Evolutionary conservation across 64 coral and sea anemone genomes (phyloP).

Genomic region (Cladopsammia gracilis): DNA sequence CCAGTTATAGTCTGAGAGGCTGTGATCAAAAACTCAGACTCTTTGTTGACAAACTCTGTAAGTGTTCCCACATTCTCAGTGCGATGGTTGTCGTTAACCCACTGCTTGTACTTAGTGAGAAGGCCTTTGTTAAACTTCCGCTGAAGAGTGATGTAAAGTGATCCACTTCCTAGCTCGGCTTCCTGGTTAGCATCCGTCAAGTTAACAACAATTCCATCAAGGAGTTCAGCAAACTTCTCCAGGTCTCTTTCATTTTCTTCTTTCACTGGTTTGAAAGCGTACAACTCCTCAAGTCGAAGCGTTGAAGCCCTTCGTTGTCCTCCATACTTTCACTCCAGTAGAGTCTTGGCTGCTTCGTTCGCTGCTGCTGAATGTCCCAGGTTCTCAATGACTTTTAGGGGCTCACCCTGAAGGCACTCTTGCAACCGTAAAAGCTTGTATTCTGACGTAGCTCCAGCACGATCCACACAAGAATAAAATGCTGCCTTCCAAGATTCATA

Average conservation of each 20-base stretch:
- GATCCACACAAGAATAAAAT: no score
- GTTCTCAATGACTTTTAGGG: constrained; percentile 55
- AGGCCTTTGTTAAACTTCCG: constrained; percentile 52
- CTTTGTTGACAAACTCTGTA: constrained; percentile 53
- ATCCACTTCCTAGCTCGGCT: constrained; percentile 60
- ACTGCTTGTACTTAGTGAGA: constrained; percentile 47
- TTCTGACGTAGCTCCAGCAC: no score
- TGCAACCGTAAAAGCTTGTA: no score
- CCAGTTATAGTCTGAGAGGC: constrained; percentile 48
- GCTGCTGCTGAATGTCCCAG: constrained; percentile 45
- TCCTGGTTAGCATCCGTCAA: constrained; percentile 58
- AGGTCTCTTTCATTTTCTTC: constrained; percentile 64
- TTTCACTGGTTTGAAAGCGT: constrained; percentile 54
- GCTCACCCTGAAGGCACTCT: constrained; percentile 46
- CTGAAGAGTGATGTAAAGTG: constrained; percentile 49
- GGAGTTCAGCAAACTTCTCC: constrained; percentile 58
- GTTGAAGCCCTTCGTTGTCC: constrained; percentile 40
- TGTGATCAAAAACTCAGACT: constrained; percentile 62
- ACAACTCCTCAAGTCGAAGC: constrained; percentile 39
- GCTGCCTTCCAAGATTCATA: no score
- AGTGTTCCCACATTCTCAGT: constrained; percentile 19
- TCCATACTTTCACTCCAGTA: constrained; percentile 50
- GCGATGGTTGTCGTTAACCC: constrained; percentile 59
- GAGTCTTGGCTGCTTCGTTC: constrained; percentile 58
- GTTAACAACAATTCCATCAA: constrained; percentile 64